Conservation (phyloP, 1,140 invertebrate genomes). For the Drosophila paulistorum region DNA sequence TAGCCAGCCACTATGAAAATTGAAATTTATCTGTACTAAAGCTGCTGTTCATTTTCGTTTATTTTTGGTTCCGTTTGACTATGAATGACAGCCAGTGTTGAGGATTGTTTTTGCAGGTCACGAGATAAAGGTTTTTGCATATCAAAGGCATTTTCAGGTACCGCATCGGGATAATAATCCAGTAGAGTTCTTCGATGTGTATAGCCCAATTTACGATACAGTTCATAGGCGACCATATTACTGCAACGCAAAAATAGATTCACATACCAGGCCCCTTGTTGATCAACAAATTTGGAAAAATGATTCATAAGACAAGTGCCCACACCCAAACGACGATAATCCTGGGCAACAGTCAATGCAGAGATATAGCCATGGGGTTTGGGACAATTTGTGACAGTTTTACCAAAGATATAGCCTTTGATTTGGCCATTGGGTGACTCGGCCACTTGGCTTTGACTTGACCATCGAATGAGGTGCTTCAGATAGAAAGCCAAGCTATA, state of each 20-base stretch:
- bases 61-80: slow-evolving; percentile 13
- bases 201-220: slow-evolving; percentile 57
- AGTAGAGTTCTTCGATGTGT: slow-evolving; percentile 14
- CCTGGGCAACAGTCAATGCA: slow-evolving; percentile 28
- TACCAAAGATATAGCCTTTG: slow-evolving; percentile 59
- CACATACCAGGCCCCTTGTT: slow-evolving; percentile 38
- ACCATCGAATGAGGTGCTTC: slow-evolving; percentile 44
- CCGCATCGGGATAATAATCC: slow-evolving; percentile 51
- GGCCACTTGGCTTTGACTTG: slow-evolving; percentile 39
- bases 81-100: not conserved
- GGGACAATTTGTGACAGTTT: not conserved
- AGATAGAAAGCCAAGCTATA: slow-evolving; percentile 55
- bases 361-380: slow-evolving; percentile 45
- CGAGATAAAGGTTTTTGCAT: slow-evolving; percentile 46
- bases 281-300: slow-evolving; percentile 13
- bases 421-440: slow-evolving; percentile 27
- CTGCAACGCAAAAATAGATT: slow-evolving; percentile 49
- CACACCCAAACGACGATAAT: slow-evolving; percentile 53
- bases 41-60: slow-evolving; percentile 21
- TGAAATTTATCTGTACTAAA: slow-evolving; percentile 34
- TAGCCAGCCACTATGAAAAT: slow-evolving; percentile 40
- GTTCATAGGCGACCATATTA: slow-evolving; percentile 34
- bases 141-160: slow-evolving; percentile 55
- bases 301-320: slow-evolving; percentile 50
- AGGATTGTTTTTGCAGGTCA: not conserved